Percentiles rank a stretch among this genome's conserved stretches.
Evolutionary conservation across 2,797 vertebrate genomes (phyloP).

Genomic region (Allobates femoralis): DNA sequence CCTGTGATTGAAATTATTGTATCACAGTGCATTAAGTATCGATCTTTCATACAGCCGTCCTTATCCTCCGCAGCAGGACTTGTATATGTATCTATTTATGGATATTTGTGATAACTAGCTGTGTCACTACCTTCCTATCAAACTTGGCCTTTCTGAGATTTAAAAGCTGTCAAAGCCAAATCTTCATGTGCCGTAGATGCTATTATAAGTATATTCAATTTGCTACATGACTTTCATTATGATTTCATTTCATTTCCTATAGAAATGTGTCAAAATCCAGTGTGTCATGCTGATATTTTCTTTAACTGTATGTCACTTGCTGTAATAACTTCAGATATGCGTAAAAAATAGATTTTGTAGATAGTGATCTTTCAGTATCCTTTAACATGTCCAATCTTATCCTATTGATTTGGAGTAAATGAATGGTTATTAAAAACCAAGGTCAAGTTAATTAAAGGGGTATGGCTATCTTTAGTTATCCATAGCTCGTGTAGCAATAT

Average conservation of each 20-base stretch:
- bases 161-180: background rate
- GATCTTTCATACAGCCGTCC: background rate
- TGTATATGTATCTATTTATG: background rate
- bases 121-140: background rate
- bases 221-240: background rate
- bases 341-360: background rate
- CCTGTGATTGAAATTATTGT: too few species aligned
- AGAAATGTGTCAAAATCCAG: background rate
- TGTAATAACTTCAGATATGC: background rate
- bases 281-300: background rate
- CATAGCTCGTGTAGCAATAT: background rate
- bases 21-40: background rate
- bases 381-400: background rate
- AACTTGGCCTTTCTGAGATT: background rate
- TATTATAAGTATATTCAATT: background rate
- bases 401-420: conserved; percentile 9
- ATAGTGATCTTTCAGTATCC: background rate
- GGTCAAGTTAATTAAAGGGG: background rate
- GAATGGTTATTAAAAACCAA: too few species aligned
- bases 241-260: background rate
- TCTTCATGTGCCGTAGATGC: too few species aligned
- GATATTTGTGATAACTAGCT: background rate
- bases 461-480: background rate
- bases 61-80: background rate
- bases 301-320: background rate